Evolutionary conservation across 2,888 invertebrate genomes (phyloP), one percentile per base, ranked within the genome.

Genomic region (Oscheius sp.): DNA sequence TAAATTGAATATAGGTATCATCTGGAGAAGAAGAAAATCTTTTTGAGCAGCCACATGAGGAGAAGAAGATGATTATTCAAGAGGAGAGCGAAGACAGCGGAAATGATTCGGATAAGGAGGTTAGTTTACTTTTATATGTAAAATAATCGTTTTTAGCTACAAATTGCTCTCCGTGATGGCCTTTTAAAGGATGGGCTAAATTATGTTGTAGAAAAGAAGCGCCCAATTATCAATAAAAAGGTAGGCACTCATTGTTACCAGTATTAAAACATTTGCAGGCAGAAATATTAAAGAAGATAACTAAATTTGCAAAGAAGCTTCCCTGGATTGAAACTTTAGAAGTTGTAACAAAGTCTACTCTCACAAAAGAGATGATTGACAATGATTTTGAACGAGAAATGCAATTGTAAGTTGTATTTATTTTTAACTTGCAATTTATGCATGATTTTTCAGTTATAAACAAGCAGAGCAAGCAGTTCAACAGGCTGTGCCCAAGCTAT

Each of bases 111-210:
- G 65, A 65, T 52, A 65, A 53, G 27, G 65, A 65, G 53, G 65
- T 52, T 20, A 27, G 31, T 12, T 15, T 8, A 12, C 4, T 52
- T 34, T 65, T 1, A 3, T 25, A 8, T 34, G 8, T 34, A n/a
- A 12, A 20, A 23, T 33, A 0, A 37, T 34, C 12, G n/a, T 25
- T 75, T 83, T 61, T 63, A 95, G 94, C 88, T 96, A 67, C 95
- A 94, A 91, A 92, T 92, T 86, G 95, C 95, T 0, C 93, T 94
- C 87, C 91, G 91, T 0, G 91, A 91, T 82, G 95, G 95, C 0
- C 89, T 92, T 65, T 86, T 96, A 0, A 93, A 95, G 0, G 75
- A 81, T 52, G 95, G 95, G 1, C 88, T 95, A 0, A 94, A 94
- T 87, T 77, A 84, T 31, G 82, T 84, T 69, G 78, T 80, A 1